phyloP scores from a whole-genome alignment of 2,888 invertebrate genomes.

The Willowsia nigromaculata region DNA sequence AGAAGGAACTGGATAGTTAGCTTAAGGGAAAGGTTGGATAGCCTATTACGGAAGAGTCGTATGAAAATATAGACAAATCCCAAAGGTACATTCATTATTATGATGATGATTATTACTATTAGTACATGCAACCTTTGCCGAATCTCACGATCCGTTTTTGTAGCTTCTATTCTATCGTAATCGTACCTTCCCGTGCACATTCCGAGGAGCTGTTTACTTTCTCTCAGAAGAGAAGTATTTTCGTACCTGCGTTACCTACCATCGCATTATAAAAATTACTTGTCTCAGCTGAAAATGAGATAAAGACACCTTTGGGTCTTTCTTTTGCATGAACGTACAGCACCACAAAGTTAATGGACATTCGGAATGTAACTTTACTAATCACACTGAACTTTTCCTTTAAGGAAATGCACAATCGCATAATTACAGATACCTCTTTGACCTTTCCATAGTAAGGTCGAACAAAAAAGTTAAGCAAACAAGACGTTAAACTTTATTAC shows the following conservation, averaged over 20 bases:
- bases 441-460: too few relatives aligned
- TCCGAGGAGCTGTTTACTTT: background rate
- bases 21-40: background rate
- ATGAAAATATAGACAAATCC: conserved; percentile 58
- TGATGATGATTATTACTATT: conserved; percentile 53
- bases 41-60: conserved; percentile 18
- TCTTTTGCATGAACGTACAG: too few relatives aligned
- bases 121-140: background rate
- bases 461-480: too few relatives aligned
- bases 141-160: background rate
- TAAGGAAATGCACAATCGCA: too few relatives aligned
- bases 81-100: conserved; percentile 60
- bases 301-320: background rate
- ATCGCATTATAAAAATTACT: background rate
- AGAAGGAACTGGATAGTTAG: too few relatives aligned
- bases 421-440: too few relatives aligned
- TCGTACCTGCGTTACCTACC: background rate
- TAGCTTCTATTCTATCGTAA: background rate
- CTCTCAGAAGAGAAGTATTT: background rate
- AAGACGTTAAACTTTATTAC: too few relatives aligned
- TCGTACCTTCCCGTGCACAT: too few relatives aligned
- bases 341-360: too few relatives aligned
- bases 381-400: too few relatives aligned
- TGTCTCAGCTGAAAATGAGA: background rate
- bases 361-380: too few relatives aligned